Evolutionary conservation across 2,113 vertebrate genomes (phyloP), one percentile per base, ranked within the genome.

Genomic region (Peucedramus taeniatus): DNA sequence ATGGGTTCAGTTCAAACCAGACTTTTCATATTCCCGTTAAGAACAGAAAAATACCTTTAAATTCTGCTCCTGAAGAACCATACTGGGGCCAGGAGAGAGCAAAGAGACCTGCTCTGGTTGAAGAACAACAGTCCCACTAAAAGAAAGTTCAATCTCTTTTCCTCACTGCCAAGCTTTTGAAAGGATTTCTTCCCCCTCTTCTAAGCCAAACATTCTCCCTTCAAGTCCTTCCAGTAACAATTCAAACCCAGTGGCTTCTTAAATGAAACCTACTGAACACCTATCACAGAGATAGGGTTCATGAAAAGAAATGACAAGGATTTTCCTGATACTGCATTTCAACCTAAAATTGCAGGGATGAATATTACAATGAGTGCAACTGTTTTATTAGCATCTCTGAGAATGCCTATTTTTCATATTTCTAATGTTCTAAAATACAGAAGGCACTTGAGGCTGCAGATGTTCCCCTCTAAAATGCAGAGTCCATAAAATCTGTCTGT

Each of bases 381-480:
- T 20, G 21, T 19, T 94, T 82, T 71, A 74, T 74, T 64, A 90
- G 31, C 47, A n/a, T 13, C 56, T 54, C 47, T 63, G n/a, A 83
- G n/a, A 90, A 71, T 0, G 37, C 11, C 23, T 20, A 7, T 80
- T 61, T 85, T 70, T 95, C 87, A 53, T 77, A 42, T 13, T 76
- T 23, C 27, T 89, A 40, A 79, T 20, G n/a, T 33, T 94, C 75
- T 85, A 80, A 90, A 95, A 39, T 30, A 71, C 47, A 87, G 85
- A 61, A 85, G 66, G 80, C 88, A 68, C 83, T 95, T 50, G 80
- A 91, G 27, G n/a, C n/a, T 74, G 61, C 87, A 95, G 87, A 84
- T 92, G 89, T 77, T 96, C 76, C 85, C 61, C 76, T 94, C 89
- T 47, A 85, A 74, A 90, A 66, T 3, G 35, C 75, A 93, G 83